These are phyloP conservation scores for Atrina japonica DNA, from an alignment of 2,888 invertebrate species.

Conservation along the genomic window DNA sequence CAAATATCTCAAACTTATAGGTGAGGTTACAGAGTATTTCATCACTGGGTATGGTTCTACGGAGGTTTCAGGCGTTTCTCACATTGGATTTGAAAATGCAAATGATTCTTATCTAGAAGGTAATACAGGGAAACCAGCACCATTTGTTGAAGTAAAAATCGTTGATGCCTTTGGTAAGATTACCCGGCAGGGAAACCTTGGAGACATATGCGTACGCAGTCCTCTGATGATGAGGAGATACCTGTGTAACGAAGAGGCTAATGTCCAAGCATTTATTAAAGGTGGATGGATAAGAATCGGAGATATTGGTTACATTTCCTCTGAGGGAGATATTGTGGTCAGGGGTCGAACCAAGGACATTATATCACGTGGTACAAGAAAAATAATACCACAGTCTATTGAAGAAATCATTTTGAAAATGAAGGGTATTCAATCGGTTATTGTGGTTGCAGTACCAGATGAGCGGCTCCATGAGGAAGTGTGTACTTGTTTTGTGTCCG, in stretches of 20 bases:
- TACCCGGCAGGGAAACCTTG: not conserved
- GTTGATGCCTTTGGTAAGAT: constrained; percentile 10
- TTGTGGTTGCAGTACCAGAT: constrained; percentile 33
- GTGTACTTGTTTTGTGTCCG: constrained; percentile 20
- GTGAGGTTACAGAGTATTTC: constrained; percentile 3
- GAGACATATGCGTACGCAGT: constrained; percentile 20
- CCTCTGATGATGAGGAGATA: constrained; percentile 12
- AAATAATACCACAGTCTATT: constrained; percentile 26
- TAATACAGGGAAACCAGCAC: constrained; percentile 13
- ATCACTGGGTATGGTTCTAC: constrained; percentile 22
- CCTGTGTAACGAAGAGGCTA: constrained; percentile 6
- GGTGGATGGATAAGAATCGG: constrained; percentile 26
- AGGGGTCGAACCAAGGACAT: constrained; percentile 29
- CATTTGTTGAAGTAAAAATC: constrained; percentile 24
- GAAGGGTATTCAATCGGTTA: constrained; percentile 1
- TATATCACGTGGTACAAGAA: constrained; percentile 30
- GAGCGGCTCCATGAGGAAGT: constrained; percentile 34
- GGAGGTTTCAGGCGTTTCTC: not conserved
- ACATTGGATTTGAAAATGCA: no score
- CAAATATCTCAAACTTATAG: constrained; percentile 14
- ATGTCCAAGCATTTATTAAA: constrained; percentile 8
- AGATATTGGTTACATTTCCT: constrained; percentile 15
- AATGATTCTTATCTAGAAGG: constrained; percentile 4
- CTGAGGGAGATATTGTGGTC: constrained; percentile 2
- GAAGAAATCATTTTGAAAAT: constrained; percentile 23